Base-by-base conservation (phyloP, 2,797 vertebrate species). In the Emydoidea blandingii region DNA sequence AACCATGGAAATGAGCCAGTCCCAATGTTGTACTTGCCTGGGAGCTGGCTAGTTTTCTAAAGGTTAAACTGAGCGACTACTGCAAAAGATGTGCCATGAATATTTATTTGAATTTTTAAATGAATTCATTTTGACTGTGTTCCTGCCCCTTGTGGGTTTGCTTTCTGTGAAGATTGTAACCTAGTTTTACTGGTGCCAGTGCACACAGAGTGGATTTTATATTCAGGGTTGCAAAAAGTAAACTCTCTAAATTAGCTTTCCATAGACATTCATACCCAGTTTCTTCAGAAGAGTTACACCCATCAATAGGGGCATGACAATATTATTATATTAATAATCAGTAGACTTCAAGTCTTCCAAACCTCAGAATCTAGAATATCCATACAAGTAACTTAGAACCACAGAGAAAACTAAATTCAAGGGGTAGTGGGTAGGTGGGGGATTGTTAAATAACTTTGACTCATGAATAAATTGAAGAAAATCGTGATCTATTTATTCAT, bases 61-160 rank as follows among this genome's bases (percentile, higher is more conserved):
- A 1, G 8, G 83, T 94, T 83, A 41, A 82, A 83, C 87, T 88
- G 91, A 89, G 85, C 86, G 37, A 10, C 34, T 49, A 29, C 23
- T 87, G 41, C 0, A 87, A n/a, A 82, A 82, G 83, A 56, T 29
- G 1, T 31, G 1, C 2, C 34, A 72, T 96, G 94, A 96, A 97
- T 97, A 97, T 97, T 97, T 93, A 96, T 97, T 49, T 11, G 27
- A 85, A 47, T 93, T 96, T 96, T 94, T 12, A 84, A 95, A 95
- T 94, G 0, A 90, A 81, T 94, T 95, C 87, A 83, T 94, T 86
- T 97, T 95, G 95, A 95, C 96, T 97, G 89, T 50, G 54, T 83
- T 94, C 52, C 11, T 87, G 91, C 65, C 88, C 96, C 97, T 92
- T 93, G 78, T 94, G 86, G 81, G 84, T 94, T 91, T 92, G 89